Percentiles rank a stretch among this genome's conserved stretches.
These are phyloP conservation scores for Prionailurus viverrinus DNA, from an alignment of 2,113 vertebrate species.

Conservation along the genomic window DNA sequence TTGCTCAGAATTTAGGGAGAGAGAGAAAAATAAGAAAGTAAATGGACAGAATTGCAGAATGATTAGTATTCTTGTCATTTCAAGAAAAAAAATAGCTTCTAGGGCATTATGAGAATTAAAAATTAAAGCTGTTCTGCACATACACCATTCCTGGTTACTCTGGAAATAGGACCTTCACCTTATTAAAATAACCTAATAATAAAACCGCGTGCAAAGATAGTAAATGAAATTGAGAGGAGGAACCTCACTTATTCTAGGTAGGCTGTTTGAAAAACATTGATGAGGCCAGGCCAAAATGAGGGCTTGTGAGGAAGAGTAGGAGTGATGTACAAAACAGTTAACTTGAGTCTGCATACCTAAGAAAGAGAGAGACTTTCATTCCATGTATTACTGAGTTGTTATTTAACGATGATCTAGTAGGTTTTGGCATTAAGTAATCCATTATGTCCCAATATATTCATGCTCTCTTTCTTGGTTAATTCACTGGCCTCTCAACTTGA, in stretches of 20 bases:
- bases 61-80: neutral
- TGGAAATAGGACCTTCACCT: neutral
- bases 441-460: neutral
- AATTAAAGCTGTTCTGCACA: neutral
- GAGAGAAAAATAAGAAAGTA: neutral
- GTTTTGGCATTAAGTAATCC: neutral
- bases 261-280: neutral
- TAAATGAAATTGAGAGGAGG: neutral
- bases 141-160: neutral
- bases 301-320: neutral
- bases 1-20: neutral
- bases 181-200: neutral
- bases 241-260: neutral
- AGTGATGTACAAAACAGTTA: neutral
- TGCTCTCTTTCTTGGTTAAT: neutral
- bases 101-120: constrained; percentile 1
- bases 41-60: neutral
- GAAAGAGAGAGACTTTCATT: neutral
- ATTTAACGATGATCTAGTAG: neutral
- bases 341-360: neutral
- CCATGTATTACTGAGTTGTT: neutral
- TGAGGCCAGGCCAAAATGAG: neutral
- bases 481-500: neutral
- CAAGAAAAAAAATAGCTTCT: constrained; percentile 9
- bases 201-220: neutral